These are phyloP conservation scores for Diaprepes abbreviatus DNA, from an alignment of 2,888 invertebrate genomes.

Conservation along the genomic window DNA sequence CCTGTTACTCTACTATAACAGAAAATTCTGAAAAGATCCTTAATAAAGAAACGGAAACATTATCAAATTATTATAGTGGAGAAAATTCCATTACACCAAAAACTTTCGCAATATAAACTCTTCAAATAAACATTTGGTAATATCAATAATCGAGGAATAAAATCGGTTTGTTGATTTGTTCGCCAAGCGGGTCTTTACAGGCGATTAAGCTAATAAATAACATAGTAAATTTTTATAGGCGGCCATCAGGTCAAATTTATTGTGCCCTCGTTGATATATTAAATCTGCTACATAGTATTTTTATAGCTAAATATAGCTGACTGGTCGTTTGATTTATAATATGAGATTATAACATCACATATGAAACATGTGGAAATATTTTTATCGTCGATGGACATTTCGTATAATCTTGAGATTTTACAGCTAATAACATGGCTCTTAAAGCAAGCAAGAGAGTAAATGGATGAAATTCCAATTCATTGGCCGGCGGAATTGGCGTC, in stretches of 20 bases:
- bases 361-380: background rate
- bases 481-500: too few relatives aligned
- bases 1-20: too few relatives aligned
- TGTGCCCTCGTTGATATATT: constrained; percentile 12
- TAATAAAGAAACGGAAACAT: too few relatives aligned
- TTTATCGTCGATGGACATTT: too few relatives aligned
- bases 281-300: constrained; percentile 14
- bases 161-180: constrained; percentile 7
- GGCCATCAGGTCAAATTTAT: constrained; percentile 2
- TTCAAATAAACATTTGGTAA: constrained; percentile 13
- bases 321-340: background rate
- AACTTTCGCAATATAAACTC: background rate
- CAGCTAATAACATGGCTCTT: too few relatives aligned
- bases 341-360: background rate
- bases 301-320: constrained; percentile 20
- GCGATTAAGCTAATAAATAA: constrained; percentile 14
- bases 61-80: too few relatives aligned
- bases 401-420: too few relatives aligned
- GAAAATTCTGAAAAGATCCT: too few relatives aligned
- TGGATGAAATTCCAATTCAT: too few relatives aligned
- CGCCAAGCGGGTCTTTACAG: constrained; percentile 1
- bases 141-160: constrained; percentile 4
- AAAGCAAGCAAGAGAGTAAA: too few relatives aligned
- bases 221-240: constrained; percentile 17
- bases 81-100: too few relatives aligned